phyloP scores from a whole-genome alignment of 2,113 vertebrate species.

The Pseudorectes ferrugineus region DNA sequence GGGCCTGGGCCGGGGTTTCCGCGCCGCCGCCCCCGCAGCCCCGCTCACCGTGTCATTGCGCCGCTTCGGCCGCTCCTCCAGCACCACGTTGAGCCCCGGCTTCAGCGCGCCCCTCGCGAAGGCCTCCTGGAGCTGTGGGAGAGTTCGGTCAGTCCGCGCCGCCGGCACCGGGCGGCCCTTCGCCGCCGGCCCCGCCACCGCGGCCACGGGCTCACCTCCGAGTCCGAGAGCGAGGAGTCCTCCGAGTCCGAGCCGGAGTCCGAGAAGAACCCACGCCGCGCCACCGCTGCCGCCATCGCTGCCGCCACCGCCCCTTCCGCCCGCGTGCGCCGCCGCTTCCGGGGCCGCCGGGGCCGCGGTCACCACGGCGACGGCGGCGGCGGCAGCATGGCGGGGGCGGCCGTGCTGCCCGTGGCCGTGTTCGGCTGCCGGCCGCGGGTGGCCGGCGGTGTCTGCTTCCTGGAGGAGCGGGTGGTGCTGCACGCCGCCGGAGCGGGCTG shows the following conservation, averaged over 20 bases:
- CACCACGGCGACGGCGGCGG: too few species aligned
- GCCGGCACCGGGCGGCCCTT: background rate
- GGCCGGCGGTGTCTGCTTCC: slow-evolving; percentile 81
- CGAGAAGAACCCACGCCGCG: accelerated
- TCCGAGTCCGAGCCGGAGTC: background rate
- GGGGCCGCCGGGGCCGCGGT: background rate
- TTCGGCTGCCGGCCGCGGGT: slow-evolving; percentile 83
- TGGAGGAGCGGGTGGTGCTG: slow-evolving; percentile 84
- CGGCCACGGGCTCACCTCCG: background rate
- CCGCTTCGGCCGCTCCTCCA: slow-evolving; percentile 74
- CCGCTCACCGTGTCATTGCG: slow-evolving; percentile 84
- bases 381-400: too few species aligned
- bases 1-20: background rate
- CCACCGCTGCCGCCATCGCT: background rate
- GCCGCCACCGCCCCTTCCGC: background rate
- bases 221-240: slow-evolving; percentile 20
- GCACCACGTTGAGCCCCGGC: slow-evolving; percentile 86
- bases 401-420: slow-evolving; percentile 68
- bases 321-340: background rate
- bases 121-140: slow-evolving; percentile 86
- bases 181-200: background rate
- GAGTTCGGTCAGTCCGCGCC: background rate
- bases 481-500: slow-evolving; percentile 86
- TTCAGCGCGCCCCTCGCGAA: slow-evolving; percentile 84
- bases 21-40: background rate